Conservation (phyloP, 1,140 invertebrate genomes). For the Cyrtorhinus lividipennis region DNA sequence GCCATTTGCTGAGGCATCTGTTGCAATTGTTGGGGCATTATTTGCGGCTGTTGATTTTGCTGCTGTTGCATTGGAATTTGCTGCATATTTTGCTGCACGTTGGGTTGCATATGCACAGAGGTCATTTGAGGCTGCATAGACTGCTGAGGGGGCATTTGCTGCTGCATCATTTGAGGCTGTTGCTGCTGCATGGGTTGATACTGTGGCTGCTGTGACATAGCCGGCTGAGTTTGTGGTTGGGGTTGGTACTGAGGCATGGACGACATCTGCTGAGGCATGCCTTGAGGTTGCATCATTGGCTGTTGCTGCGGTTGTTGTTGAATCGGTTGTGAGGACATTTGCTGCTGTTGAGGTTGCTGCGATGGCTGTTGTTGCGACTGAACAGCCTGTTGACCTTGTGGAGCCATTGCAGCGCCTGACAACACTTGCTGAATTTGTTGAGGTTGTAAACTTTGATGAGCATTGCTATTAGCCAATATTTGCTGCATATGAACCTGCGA, state of each 20-base stretch:
- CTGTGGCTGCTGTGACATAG: constrained; percentile 19
- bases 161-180: constrained; percentile 17
- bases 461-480: constrained; percentile 18
- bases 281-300: constrained; percentile 22
- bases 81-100: constrained; percentile 17
- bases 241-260: constrained; percentile 21
- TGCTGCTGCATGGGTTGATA: constrained; percentile 18
- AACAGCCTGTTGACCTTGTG: constrained; percentile 28
- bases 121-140: constrained; percentile 30
- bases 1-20: constrained; percentile 17
- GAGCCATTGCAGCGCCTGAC: constrained; percentile 29
- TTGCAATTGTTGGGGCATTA: constrained; percentile 30
- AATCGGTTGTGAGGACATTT: constrained; percentile 20
- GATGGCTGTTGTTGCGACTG: constrained; percentile 28
- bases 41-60: constrained; percentile 27
- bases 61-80: constrained; percentile 20
- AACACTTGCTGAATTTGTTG: constrained; percentile 39
- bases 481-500: constrained; percentile 31
- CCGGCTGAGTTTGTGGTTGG: constrained; percentile 19
- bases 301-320: constrained; percentile 24
- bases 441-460: constrained; percentile 36
- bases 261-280: constrained; percentile 18
- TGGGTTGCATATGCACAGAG: constrained; percentile 13
- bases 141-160: constrained; percentile 27
- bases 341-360: constrained; percentile 19